phyloP scores from a whole-genome alignment of 2,797 vertebrate genomes.

The Loriculus beryllinus region DNA sequence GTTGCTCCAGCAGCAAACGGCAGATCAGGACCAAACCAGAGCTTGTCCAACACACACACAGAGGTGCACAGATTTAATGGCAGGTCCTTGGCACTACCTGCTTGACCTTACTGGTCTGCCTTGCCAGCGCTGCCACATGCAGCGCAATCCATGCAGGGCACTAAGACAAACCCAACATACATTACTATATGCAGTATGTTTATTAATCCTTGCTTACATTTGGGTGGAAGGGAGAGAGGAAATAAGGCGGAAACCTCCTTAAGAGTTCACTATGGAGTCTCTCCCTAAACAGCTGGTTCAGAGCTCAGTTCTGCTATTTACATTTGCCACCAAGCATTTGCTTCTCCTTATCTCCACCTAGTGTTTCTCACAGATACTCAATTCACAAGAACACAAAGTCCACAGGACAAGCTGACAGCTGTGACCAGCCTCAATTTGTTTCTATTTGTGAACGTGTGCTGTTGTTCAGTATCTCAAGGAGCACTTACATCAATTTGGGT shows the following conservation, averaged over 20 bases:
- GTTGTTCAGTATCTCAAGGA: neutral
- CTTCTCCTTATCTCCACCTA: constrained; percentile 18
- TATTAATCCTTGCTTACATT: neutral
- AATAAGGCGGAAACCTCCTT: neutral
- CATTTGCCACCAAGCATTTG: constrained; percentile 51
- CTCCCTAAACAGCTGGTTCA: constrained; percentile 39
- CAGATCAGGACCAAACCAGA: neutral
- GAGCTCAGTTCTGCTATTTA: constrained; percentile 26
- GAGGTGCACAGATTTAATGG: neutral
- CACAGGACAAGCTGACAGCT: constrained; percentile 45
- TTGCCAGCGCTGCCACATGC: fast-evolving
- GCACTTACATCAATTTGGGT: neutral
- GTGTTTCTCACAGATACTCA: constrained; percentile 19
- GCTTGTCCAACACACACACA: neutral
- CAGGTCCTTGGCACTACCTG: neutral
- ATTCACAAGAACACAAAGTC: constrained; percentile 59
- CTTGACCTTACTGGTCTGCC: neutral
- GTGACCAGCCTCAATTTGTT: constrained; percentile 9
- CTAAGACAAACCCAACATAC: neutral
- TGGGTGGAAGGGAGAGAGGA: neutral
- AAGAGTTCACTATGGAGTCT: neutral
- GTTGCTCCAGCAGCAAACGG: neutral
- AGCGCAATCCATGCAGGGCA: neutral
- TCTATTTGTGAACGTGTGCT: constrained; percentile 42
- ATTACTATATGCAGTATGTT: neutral